Evolutionary conservation across 2,888 invertebrate genomes (phyloP), one percentile per base, ranked within the genome.

Genomic region (Argyresthia goedartella): DNA sequence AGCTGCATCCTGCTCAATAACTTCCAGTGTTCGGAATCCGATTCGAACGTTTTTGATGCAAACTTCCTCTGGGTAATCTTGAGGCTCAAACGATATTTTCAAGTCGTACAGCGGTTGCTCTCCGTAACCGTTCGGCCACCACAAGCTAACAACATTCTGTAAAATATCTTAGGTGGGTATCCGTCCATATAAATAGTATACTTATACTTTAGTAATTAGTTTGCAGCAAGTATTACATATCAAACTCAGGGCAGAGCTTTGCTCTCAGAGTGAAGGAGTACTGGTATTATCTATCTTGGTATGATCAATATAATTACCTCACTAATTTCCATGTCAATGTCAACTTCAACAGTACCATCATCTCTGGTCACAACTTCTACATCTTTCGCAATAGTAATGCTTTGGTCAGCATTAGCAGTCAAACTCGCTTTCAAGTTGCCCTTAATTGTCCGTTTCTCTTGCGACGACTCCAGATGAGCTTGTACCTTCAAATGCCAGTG

Each of bases 121-220:
- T 1, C 97, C 97, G 64, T 91, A 94, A 16, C 97, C 98, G 76
- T 96, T 97, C 0, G 99, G 99, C 98, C 98, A 99, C 99, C 99
- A 99, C 15, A 88, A 57, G 10, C 74, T 69, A 16, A 86, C 59
- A 11, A 70, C 61, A 54, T 84, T 79, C 85, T 86, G 59, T 16
- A 61, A 69, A 34, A 52, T 25, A 6, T 4, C 6, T 25, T 25
- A 4, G 25, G n/a, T n/a, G n/a, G n/a, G n/a, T n/a, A n/a, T n/a
- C n/a, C n/a, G n/a, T n/a, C n/a, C n/a, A n/a, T n/a, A n/a, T n/a
- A n/a, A n/a, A n/a, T n/a, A n/a, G n/a, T n/a, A n/a, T n/a, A n/a
- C n/a, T n/a, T n/a, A n/a, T n/a, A n/a, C n/a, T n/a, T n/a, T n/a
- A n/a, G n/a, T n/a, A n/a, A n/a, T n/a, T n/a, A n/a, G n/a, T n/a